Evolutionary conservation across 2,113 vertebrate genomes (phyloP), one percentile per base, ranked within the genome.

Genomic region (Varanus salvator): DNA sequence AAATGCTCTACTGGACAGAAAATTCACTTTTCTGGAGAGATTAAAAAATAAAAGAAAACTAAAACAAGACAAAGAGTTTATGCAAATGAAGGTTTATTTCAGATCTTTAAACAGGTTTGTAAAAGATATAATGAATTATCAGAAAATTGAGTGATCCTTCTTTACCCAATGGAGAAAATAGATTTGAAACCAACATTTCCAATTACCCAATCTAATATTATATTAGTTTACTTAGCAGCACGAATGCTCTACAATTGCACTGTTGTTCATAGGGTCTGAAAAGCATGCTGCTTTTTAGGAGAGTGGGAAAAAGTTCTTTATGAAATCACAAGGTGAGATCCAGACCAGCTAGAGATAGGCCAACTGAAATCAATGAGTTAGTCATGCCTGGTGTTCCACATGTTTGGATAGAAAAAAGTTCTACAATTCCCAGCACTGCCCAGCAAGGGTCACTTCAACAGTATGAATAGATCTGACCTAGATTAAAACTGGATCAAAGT

Each of bases 1-100:
- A 90, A 89, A 92, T 71, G 54, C 27, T 60, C 86, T 93, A 87
- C 50, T 90, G 83, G 94, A 89, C 91, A 95, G 86, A 92, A 94
- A 84, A 93, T 87, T 54, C 64, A 44, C 50, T 90, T 87, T 84
- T 87, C 71, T 69, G 85, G 48, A 48, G 89, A 92, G 89, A 87
- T 89, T 92, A 80, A 87, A 19, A 0, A 6, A 92, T 78, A 71
- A 78, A 87, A 50, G 34, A 52, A 74, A 81, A n/a, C 21, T 78
- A 85, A 82, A 31, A 15, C 2, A 6, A 25, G 29, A 48, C 1
- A 60, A 60, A 81, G 1, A 89, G 86, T 88, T 90, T 85, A 91
- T 92, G 91, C 75, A 88, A 91, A 91, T 85, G 68, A 74, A 57
- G 78, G 87, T 86, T 38, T 89, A 90, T 85, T 94, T 95, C 69